Conservation (phyloP, 1,140 invertebrate species). For the Bombus impatiens region DNA sequence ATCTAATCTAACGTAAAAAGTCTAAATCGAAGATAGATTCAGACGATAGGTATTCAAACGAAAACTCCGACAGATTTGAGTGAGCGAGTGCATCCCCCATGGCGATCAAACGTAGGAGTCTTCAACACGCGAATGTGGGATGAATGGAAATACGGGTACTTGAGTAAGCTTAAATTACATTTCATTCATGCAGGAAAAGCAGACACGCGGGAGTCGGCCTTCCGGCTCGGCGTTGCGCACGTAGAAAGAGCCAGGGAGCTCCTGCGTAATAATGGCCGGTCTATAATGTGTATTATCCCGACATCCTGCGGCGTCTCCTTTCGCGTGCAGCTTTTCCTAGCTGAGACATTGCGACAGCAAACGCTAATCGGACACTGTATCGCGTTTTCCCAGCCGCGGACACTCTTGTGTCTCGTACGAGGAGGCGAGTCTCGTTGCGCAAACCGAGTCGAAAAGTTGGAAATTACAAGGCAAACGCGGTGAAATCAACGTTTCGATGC, state of each 20-base stretch:
- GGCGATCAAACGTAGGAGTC: conserved; percentile 43
- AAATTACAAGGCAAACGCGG: neutral
- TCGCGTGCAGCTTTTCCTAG: conserved; percentile 52
- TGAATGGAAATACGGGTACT: conserved; percentile 71
- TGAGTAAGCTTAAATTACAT: conserved; percentile 70
- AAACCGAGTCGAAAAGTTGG: conserved; percentile 5
- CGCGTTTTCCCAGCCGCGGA: neutral
- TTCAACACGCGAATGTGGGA: conserved; percentile 55
- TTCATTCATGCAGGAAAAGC: conserved; percentile 71
- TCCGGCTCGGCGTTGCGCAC: conserved; percentile 59
- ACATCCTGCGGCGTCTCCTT: conserved; percentile 63
- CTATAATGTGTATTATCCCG: conserved; percentile 68
- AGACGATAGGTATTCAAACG: neutral
- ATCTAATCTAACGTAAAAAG: neutral
- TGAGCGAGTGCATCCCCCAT: neutral
- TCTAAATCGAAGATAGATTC: neutral
- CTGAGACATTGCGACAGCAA: conserved; percentile 52
- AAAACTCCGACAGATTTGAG: neutral
- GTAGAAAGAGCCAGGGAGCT: conserved; percentile 40
- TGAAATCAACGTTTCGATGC: neutral
- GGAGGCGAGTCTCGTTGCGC: conserved; percentile 1
- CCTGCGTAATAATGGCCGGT: conserved; percentile 61
- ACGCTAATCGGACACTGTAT: conserved; percentile 33
- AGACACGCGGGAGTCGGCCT: conserved; percentile 67
- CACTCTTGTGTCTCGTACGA: neutral